These are phyloP conservation scores for Cinclus mexicanus DNA, from an alignment of 2,113 vertebrate species.

Conservation along the genomic window DNA sequence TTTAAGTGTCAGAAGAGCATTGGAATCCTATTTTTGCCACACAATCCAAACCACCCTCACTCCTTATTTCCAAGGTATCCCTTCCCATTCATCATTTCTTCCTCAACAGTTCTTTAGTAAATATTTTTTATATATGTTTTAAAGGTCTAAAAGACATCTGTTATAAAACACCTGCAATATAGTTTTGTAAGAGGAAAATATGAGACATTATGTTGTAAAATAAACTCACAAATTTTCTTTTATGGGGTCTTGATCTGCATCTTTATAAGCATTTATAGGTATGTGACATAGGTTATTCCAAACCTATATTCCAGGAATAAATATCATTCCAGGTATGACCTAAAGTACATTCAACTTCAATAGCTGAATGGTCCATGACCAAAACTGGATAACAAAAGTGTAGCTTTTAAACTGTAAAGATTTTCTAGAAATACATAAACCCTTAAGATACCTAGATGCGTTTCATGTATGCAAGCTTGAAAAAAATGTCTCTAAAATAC, in stretches of 20 bases:
- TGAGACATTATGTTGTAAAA: background rate
- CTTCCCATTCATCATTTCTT: background rate
- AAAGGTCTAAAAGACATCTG: background rate
- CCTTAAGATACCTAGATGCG: background rate
- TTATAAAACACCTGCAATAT: background rate
- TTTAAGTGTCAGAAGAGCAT: background rate
- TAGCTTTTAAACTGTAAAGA: background rate
- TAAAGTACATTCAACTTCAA: background rate
- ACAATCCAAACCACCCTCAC: background rate
- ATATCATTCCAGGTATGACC: background rate
- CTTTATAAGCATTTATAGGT: background rate
- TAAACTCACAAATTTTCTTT: background rate
- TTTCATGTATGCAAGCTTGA: background rate
- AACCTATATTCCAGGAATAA: background rate
- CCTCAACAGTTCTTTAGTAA: background rate
- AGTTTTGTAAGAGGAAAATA: background rate
- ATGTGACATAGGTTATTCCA: background rate
- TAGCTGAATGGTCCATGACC: background rate
- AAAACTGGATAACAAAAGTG: background rate
- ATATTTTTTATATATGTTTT: background rate
- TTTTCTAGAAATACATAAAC: background rate
- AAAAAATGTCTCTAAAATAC: background rate
- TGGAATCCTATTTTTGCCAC: background rate
- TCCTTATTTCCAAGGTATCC: background rate
- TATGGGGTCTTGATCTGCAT: background rate